Evolutionary conservation across 2,113 vertebrate genomes (phyloP).

Genomic region (Dicentrarchus labrax): DNA sequence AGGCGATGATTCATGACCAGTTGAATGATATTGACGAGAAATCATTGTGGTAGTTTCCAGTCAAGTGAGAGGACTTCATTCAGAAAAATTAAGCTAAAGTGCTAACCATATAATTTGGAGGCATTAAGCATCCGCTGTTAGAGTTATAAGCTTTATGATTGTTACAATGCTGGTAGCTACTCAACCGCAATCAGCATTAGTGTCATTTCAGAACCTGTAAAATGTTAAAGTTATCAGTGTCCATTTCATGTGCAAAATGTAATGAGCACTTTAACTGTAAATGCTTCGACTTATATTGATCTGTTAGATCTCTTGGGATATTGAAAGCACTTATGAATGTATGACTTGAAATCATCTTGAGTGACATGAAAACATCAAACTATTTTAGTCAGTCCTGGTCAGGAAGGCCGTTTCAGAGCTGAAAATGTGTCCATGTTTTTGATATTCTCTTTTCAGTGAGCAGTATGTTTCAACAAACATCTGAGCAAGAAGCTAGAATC

Average conservation of each 20-base stretch:
- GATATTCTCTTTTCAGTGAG: background rate
- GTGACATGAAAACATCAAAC: background rate
- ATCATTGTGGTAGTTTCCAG: background rate
- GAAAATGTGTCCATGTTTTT: background rate
- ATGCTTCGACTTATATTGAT: slow-evolving; percentile 52
- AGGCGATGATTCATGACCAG: background rate
- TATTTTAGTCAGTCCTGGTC: background rate
- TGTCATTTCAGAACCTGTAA: slow-evolving; percentile 59
- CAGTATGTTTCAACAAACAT: slow-evolving; percentile 19
- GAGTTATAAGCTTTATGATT: slow-evolving; percentile 50
- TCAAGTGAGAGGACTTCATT: slow-evolving; percentile 27
- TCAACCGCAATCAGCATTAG: slow-evolving; percentile 64
- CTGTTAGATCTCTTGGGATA: slow-evolving; percentile 12
- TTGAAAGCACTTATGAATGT: slow-evolving; percentile 30
- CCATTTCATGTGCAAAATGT: slow-evolving; percentile 53
- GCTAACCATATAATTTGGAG: slow-evolving; percentile 49
- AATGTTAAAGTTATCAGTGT: slow-evolving; percentile 51
- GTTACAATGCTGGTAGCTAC: slow-evolving; percentile 48
- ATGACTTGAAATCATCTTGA: slow-evolving; percentile 28
- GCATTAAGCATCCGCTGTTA: slow-evolving; percentile 67
- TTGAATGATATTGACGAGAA: slow-evolving; percentile 14
- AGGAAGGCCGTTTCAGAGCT: slow-evolving; percentile 1
- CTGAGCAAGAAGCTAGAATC: slow-evolving; percentile 25
- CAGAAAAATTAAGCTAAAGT: slow-evolving; percentile 48
- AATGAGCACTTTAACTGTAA: slow-evolving; percentile 73